Conservation (phyloP, 2,888 invertebrate genomes). For the Ethmia dodecea region DNA sequence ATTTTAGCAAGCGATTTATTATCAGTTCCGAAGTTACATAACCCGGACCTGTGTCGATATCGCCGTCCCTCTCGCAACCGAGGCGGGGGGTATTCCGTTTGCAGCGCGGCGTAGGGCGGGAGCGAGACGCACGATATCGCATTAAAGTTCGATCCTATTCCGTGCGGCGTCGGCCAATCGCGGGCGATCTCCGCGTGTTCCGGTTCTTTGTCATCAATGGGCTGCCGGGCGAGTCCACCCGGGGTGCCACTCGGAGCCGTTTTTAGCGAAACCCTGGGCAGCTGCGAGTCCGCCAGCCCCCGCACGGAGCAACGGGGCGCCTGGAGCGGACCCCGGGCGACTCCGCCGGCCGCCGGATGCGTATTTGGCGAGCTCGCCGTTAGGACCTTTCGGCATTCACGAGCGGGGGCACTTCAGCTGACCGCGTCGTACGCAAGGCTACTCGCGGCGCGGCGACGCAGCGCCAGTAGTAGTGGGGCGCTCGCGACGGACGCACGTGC, state of each 20-base stretch:
- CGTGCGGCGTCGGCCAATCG: slow-evolving; percentile 78
- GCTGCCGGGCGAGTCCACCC: slow-evolving; percentile 80
- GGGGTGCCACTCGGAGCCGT: slow-evolving; percentile 46
- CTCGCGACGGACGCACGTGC: slow-evolving; percentile 45
- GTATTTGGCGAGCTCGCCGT: slow-evolving; percentile 46
- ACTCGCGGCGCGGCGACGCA: background rate
- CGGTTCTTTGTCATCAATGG: slow-evolving; percentile 85
- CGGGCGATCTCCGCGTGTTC: slow-evolving; percentile 73
- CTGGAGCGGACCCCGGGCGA: too few species aligned
- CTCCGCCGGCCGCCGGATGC: slow-evolving; percentile 10
- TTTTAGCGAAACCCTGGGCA: slow-evolving; percentile 49
- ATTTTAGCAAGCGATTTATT: slow-evolving; percentile 74
- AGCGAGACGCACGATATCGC: slow-evolving; percentile 53
- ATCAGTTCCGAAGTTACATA: slow-evolving; percentile 69
- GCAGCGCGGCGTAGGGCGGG: too few species aligned
- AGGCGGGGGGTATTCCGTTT: too few species aligned
- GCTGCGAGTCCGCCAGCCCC: too few species aligned
- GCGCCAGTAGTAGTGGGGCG: slow-evolving; percentile 58
- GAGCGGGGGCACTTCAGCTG: slow-evolving; percentile 74
- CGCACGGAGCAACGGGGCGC: too few species aligned
- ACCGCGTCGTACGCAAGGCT: slow-evolving; percentile 75
- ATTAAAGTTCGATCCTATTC: slow-evolving; percentile 74
- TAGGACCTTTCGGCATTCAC: slow-evolving; percentile 61
- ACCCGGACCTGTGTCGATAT: slow-evolving; percentile 43
- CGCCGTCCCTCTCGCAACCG: slow-evolving; percentile 43